A percentile compares a stretch with the other conserved stretches of the same genome.
phyloP scores from a whole-genome alignment of 2,113 vertebrate genomes.

The Passerina amoena region DNA sequence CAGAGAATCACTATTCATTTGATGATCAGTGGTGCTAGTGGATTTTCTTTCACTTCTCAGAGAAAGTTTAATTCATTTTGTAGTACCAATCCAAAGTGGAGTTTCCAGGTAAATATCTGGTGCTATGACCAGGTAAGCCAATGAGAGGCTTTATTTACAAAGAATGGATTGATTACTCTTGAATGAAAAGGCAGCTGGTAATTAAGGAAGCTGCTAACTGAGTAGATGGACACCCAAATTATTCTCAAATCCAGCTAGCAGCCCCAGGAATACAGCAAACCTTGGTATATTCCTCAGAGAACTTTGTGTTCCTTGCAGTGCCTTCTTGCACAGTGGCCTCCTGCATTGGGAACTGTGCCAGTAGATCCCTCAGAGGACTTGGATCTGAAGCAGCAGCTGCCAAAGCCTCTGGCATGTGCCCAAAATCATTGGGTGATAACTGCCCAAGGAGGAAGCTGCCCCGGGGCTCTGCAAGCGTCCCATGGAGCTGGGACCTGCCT shows the following conservation, averaged over 20 bases:
- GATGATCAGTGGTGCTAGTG: neutral
- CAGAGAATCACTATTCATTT: slow-evolving; percentile 2
- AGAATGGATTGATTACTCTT: neutral
- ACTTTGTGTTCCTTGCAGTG: neutral
- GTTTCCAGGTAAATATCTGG: neutral
- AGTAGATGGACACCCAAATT: neutral
- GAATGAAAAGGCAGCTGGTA: neutral
- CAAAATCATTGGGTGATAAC: rapidly evolving
- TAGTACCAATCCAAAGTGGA: neutral
- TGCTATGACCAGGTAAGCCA: neutral
- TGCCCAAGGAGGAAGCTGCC: neutral
- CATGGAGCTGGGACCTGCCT: rapidly evolving
- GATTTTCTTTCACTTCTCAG: neutral
- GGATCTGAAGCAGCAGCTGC: neutral
- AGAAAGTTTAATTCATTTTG: neutral
- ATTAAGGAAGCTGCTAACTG: neutral
- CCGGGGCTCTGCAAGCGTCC: rapidly evolving
- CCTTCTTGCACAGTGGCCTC: neutral
- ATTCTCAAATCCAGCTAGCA: neutral
- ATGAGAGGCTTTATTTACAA: neutral
- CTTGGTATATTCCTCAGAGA: neutral
- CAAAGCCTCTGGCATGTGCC: rapidly evolving
- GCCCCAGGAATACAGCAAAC: neutral
- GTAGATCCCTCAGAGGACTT: rapidly evolving
- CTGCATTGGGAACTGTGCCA: rapidly evolving